Base-by-base conservation (phyloP, 2,113 vertebrate genomes). In the Dipodomys ordii region DNA sequence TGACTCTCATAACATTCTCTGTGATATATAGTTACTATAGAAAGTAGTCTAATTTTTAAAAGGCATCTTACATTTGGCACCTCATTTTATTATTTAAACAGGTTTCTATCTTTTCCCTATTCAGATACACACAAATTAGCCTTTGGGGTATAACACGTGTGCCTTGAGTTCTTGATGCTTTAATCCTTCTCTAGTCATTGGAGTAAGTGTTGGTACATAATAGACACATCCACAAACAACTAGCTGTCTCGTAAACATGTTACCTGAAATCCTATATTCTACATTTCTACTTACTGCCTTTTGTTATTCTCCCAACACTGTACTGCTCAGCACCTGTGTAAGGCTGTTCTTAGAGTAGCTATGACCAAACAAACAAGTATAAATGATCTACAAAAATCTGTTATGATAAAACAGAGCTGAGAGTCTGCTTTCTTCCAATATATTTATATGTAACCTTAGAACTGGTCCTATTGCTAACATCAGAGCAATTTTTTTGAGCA, bases 381-480 rank as follows among this genome's bases (percentile, higher is more conserved):
- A 46, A n/a, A 71, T 32, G 30, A 60, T 20, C 35, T 64, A 85
- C 32, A 44, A 83, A 86, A 57, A 5, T 3, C 25, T 77, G 57
- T 7, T 10, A 62, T 60, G 39, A 87, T 25, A 53, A 80, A 80
- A 79, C 0, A 60, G 20, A 81, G 53, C 27, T 69, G 46, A 92
- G 83, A 64, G 46, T 46, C 39, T 69, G n/a, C 35, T 81, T 90
- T 83, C 25, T 72, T 67, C 18, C 7, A 64, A 13, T 15, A 22
- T 35, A 78, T 35, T 83, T 92, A 73, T 20, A 87, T 49, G 46
- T 44, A 46, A 49, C 69, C 49, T 92, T 65, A 94, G 76, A 93
- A 69, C 20, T 39, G 23, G 11, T 74, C 35, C 15, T 86, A 46
- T 73, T 62, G 71, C n/a, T 64, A 76, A 44, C 3, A 62, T 18